Base-by-base conservation (phyloP, 2,888 invertebrate species). In the Drosophila mettleri region DNA sequence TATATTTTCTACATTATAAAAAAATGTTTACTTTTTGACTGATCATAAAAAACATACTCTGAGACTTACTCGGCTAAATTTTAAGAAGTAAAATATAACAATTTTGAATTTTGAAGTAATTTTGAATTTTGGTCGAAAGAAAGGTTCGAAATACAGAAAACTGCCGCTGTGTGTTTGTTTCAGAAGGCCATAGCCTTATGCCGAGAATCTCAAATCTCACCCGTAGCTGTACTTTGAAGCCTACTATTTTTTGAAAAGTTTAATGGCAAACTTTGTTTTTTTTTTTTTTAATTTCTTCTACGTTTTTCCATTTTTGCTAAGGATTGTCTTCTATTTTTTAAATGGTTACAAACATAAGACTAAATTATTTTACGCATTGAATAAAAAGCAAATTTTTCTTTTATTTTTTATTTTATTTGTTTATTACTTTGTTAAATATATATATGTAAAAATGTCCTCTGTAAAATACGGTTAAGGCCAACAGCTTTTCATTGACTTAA, bases 61-160 rank as follows among this genome's bases (percentile, higher is more conserved):
- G 20, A 1, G 9, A 68, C 84, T 80, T 53, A 75, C 70, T 45
- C 63, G 53, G 58, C 65, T 71, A 24, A 69, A 55, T 63, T 61
- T 73, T n/a, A n/a, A 55, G 20, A 31, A 10, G 7, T 0, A 27
- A 39, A 52, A 49, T 38, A 59, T n/a, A 52, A 45, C 10, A 63
- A 63, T 53, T 38, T 43, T 2, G 6, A 69, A 74, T 60, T 69
- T 64, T 38, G 27, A 49, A 46, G 27, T n/a, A 46, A 77, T 63
- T 74, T 72, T 88, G 43, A 78, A 74, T 62, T 64, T 74, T 31
- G 73, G 83, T 69, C 79, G 78, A 89, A 86, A 81, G 66, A 64
- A 69, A 68, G 57, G 74, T 71, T 72, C 74, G 74, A 82, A 74
- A 87, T 72, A 80, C 68, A 74, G 77, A 75, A 79, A 76, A 67